These are phyloP conservation scores for Cephus cinctus DNA, from an alignment of 1,140 invertebrate species.

Conservation along the genomic window DNA sequence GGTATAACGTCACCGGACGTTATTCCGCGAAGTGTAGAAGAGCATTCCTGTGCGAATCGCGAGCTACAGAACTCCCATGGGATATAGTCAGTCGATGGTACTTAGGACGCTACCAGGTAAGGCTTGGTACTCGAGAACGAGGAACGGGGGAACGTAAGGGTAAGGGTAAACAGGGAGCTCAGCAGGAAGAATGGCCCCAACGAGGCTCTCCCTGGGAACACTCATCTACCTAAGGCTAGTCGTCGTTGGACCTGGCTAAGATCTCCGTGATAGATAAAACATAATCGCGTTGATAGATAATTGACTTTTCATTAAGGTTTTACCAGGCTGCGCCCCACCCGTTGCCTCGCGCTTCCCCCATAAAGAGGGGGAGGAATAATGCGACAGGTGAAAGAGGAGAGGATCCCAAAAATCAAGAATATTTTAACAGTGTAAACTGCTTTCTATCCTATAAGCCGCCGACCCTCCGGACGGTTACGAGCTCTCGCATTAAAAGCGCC, in stretches of 20 bases:
- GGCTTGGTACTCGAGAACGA: no score
- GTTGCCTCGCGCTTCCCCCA: neutral
- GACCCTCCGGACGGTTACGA: constrained; percentile 31
- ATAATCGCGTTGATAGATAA: neutral
- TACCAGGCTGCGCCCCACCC: neutral
- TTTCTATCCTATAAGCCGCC: constrained; percentile 29
- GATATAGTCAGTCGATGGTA: no score
- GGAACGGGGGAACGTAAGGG: neutral
- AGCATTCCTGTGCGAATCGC: no score
- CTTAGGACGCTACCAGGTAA: no score
- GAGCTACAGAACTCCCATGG: no score
- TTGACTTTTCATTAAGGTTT: constrained; percentile 7
- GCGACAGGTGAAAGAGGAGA: constrained; percentile 2
- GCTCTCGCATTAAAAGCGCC: constrained; percentile 31
- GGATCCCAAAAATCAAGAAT: constrained; percentile 24
- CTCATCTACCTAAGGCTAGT: no score
- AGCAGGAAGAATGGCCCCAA: no score
- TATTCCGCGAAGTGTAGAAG: constrained; percentile 32
- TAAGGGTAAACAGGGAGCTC: no score
- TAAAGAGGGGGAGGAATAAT: constrained; percentile 3
- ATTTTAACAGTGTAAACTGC: constrained; percentile 30
- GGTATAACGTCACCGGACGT: constrained; percentile 35
- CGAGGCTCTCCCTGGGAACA: no score
- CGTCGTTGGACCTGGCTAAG: neutral
- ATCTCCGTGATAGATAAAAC: neutral